These are phyloP conservation scores for Ameiurus melas DNA, from an alignment of 2,113 vertebrate species.

Conservation along the genomic window DNA sequence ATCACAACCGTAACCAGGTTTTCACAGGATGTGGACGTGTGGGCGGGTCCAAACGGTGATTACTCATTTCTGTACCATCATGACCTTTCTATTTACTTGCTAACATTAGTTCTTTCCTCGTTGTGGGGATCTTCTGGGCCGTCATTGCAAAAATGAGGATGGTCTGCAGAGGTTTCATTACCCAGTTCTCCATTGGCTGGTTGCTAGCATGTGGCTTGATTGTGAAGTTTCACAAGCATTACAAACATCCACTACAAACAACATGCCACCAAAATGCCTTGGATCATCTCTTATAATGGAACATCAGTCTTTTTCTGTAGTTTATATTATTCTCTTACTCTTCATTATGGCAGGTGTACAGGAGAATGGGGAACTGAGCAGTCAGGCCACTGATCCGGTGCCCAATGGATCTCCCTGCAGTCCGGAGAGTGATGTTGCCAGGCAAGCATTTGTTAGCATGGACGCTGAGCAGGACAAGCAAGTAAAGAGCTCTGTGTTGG, in stretches of 20 bases:
- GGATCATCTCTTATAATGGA: neutral
- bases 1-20: neutral
- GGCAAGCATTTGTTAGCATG: constrained; percentile 59
- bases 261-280: neutral
- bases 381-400: constrained; percentile 47
- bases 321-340: neutral
- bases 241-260: neutral
- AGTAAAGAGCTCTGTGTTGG: constrained; percentile 66
- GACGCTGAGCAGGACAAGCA: constrained; percentile 50
- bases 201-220: neutral
- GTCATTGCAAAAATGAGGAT: neutral
- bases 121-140: neutral
- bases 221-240: neutral
- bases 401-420: neutral
- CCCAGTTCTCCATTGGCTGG: neutral
- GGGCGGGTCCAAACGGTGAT: neutral
- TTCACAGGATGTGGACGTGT: neutral
- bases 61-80: neutral
- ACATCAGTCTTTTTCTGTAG: neutral
- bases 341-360: neutral
- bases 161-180: neutral
- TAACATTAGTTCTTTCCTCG: neutral
- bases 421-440: constrained; percentile 18
- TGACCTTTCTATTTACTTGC: neutral
- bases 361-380: constrained; percentile 53